Evolutionary conservation across 2,797 vertebrate genomes (phyloP).

Genomic region (Geotrypetes seraphini): DNA sequence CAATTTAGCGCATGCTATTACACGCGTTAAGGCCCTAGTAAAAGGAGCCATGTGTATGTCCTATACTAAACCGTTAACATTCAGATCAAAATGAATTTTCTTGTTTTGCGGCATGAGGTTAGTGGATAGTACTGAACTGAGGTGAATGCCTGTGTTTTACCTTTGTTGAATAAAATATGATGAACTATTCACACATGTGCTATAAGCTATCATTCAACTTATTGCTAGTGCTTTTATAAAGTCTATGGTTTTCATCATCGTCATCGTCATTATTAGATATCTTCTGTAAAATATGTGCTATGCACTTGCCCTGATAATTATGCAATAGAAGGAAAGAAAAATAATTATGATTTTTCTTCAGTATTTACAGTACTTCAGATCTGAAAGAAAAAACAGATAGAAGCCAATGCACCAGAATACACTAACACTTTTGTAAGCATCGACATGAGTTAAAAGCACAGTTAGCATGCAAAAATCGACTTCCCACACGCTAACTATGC

Average conservation of each 20-base stretch:
- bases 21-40: too few species aligned
- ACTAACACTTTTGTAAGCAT: too few species aligned
- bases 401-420: too few species aligned
- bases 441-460: too few species aligned
- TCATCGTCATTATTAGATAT: fast-evolving
- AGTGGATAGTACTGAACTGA: slow-evolving; percentile 16
- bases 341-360: slow-evolving; percentile 23
- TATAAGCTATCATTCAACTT: slow-evolving; percentile 39
- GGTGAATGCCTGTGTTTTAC: slow-evolving; percentile 10
- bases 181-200: slow-evolving; percentile 27
- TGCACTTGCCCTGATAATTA: slow-evolving; percentile 16
- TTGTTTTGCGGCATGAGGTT: slow-evolving; percentile 28
- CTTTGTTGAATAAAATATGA: slow-evolving; percentile 12
- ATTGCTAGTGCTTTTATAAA: slow-evolving; percentile 46
- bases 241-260: slow-evolving; percentile 17
- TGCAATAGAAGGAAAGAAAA: slow-evolving; percentile 24
- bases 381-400: too few species aligned
- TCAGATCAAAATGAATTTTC: slow-evolving; percentile 35
- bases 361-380: slow-evolving; percentile 13
- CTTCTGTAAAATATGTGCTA: slow-evolving; percentile 28
- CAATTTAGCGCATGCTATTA: too few species aligned
- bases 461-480: too few species aligned
- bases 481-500: too few species aligned
- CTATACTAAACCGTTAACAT: slow-evolving; percentile 30
- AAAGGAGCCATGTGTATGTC: too few species aligned